Conservation (phyloP, 2,113 vertebrate species). For the Dromas ardeola region DNA sequence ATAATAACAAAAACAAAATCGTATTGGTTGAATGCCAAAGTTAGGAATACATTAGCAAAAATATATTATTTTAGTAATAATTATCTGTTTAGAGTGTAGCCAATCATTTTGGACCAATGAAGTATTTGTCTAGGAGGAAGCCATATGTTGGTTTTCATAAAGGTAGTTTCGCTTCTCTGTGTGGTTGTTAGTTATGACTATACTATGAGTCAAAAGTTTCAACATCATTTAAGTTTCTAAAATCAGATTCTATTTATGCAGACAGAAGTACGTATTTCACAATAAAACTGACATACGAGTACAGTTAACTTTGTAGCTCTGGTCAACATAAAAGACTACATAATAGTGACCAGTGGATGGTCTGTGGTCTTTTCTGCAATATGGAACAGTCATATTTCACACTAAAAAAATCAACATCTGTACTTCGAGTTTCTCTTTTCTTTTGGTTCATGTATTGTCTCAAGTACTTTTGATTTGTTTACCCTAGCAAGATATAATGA, state of each 20-base stretch:
- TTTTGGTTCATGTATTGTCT: background rate
- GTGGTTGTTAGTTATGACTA: background rate
- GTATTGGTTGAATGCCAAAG: background rate
- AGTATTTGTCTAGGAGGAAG: background rate
- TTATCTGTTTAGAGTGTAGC: background rate
- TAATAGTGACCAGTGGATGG: background rate
- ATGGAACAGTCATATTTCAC: background rate
- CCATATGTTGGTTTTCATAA: background rate
- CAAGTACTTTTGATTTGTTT: background rate
- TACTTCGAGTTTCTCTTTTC: background rate
- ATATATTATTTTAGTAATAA: background rate
- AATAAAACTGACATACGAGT: background rate
- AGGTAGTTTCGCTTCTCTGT: background rate
- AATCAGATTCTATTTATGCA: background rate
- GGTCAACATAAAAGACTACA: background rate
- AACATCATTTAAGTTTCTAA: background rate
- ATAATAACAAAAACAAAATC: background rate
- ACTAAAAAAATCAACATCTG: background rate
- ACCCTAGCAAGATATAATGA: background rate
- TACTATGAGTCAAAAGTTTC: slow-evolving; percentile 10
- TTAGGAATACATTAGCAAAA: background rate
- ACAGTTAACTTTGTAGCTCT: background rate
- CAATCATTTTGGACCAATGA: background rate
- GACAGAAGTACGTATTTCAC: background rate
- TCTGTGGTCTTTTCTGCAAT: background rate